Base-by-base conservation (phyloP, 2,888 invertebrate species). In the Phortica magna region DNA sequence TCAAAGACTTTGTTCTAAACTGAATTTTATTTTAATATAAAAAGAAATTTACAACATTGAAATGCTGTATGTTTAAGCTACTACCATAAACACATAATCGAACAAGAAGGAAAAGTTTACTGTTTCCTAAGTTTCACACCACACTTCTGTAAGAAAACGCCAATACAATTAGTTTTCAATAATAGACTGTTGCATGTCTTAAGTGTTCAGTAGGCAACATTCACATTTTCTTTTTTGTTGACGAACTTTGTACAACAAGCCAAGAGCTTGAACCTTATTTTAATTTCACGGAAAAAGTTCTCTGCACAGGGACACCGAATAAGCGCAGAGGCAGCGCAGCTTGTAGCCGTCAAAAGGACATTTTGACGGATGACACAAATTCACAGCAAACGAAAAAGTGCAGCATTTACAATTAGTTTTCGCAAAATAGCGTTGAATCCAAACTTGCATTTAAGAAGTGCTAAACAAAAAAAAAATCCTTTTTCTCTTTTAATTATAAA, bases 291-390 rank as follows among this genome's bases (percentile, higher is more conserved):
- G 5, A 31, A 31, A 55, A 55, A 55, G 55, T 17, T 6, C 43
- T 68, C 41, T 17, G 19, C 9, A 64, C 42, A 39, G 31, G 31
- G 31, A 31, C 31, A 31, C 31, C 31, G 31, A 31, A 31, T 4
- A 31, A 31, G 31, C 31, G 31, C 31, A 61, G 39, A n/a, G 43
- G 41, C 67, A 31, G 39, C n/a, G n/a, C 41, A 41, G 78, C 73
- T 76, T 77, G 67, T 70, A 53, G 73, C 19, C 73, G 74, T 43
- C 48, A 73, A 48, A 80, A 83, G 81, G 82, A 80, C 72, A 75
- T 79, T 82, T 82, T 79, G 79, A 77, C 67, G 77, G 78, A 78
- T 83, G 84, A 77, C 81, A 86, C 78, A 81, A 79, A 83, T 83
- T 81, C 77, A 77, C 73, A 80, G 76, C 77, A 79, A 78, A 78